These are phyloP conservation scores for Liposcelis brunnea DNA, from an alignment of 2,888 invertebrate genomes.

Conservation along the genomic window DNA sequence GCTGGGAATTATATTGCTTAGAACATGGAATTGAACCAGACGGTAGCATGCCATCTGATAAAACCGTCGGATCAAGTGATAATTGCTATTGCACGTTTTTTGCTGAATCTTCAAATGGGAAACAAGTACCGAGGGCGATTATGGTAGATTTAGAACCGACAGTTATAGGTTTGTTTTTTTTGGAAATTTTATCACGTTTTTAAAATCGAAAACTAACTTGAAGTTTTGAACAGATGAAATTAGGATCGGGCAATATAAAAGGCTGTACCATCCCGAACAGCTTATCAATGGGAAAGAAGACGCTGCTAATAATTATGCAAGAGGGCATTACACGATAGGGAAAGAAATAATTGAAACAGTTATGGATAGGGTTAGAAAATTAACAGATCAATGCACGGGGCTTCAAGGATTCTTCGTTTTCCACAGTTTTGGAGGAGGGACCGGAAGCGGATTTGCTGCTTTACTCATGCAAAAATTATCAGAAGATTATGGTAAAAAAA, in stretches of 20 bases:
- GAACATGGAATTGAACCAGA: slow-evolving; percentile 30
- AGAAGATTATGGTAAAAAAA: slow-evolving; percentile 42
- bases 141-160: slow-evolving; percentile 45
- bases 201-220: neutral
- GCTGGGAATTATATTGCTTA: slow-evolving; percentile 26
- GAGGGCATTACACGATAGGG: slow-evolving; percentile 42
- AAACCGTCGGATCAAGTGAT: slow-evolving; percentile 28
- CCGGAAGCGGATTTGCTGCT: slow-evolving; percentile 58
- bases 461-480: slow-evolving; percentile 27
- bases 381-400: slow-evolving; percentile 43
- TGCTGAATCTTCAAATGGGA: slow-evolving; percentile 38
- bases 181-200: neutral
- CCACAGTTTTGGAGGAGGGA: slow-evolving; percentile 49
- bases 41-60: slow-evolving; percentile 35
- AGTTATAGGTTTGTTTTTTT: slow-evolving; percentile 35
- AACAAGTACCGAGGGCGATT: slow-evolving; percentile 39
- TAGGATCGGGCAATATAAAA: slow-evolving; percentile 31
- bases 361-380: slow-evolving; percentile 47
- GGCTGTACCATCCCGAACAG: slow-evolving; percentile 38
- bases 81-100: slow-evolving; percentile 30
- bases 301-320: slow-evolving; percentile 39
- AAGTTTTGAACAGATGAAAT: slow-evolving; percentile 24
- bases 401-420: slow-evolving; percentile 39
- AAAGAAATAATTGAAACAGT: slow-evolving; percentile 55
- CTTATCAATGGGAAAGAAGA: slow-evolving; percentile 38